A percentile compares a stretch with the other conserved stretches of the same genome.
Conservation (phyloP, 1,140 invertebrate genomes). For the Hormaphis cornu region DNA sequence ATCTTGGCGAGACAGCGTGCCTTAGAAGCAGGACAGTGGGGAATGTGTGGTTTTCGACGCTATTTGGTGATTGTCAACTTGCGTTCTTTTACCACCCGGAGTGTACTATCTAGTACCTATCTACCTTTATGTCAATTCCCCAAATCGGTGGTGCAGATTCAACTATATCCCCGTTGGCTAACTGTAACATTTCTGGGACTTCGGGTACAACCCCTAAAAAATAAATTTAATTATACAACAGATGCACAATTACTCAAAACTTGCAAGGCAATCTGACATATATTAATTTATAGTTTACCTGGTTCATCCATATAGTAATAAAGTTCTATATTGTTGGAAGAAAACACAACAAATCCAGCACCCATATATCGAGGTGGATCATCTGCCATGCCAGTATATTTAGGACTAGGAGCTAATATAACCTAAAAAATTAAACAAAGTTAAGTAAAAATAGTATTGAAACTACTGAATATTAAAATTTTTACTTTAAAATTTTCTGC, state of each 20-base stretch:
- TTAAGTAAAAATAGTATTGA: not conserved
- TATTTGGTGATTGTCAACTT: too few species aligned
- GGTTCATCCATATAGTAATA: conserved; percentile 97
- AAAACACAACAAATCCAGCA: conserved; percentile 93
- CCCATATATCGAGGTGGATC: conserved; percentile 96
- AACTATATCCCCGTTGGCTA: conserved; percentile 87
- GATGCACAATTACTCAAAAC: not conserved
- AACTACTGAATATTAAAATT: not conserved
- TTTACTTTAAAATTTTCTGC: conserved; percentile 81
- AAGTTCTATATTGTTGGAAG: conserved; percentile 85
- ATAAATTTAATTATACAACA: not conserved
- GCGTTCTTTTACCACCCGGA: too few species aligned
- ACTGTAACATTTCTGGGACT: conserved; percentile 76
- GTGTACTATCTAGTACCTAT: not conserved
- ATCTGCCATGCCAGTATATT: conserved; percentile 85
- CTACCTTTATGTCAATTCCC: conserved; percentile 81
- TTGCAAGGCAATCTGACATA: not conserved
- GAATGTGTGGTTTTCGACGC: too few species aligned
- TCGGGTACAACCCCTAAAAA: conserved; percentile 67
- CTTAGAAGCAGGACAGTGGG: too few species aligned
- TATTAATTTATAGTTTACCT: conserved; percentile 42
- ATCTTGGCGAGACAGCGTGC: too few species aligned
- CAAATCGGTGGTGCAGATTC: conserved; percentile 85
- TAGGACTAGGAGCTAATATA: conserved; percentile 84
- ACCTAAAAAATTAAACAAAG: conserved; percentile 46